These are phyloP conservation scores for Cottoperca gobio DNA, from an alignment of 2,797 vertebrate species.

Conservation along the genomic window DNA sequence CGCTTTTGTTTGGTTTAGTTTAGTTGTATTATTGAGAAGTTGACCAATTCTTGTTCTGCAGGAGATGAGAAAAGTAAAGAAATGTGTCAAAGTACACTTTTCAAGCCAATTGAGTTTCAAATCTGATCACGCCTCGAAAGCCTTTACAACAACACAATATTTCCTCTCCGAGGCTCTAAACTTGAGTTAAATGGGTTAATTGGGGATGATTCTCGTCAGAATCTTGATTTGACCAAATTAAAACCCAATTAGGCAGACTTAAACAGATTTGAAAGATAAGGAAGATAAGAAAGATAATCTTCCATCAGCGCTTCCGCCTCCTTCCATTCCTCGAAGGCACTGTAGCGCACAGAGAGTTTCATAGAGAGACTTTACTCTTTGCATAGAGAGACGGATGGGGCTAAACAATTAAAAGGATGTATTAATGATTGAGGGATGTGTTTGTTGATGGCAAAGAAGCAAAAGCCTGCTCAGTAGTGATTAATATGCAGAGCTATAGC, in stretches of 20 bases:
- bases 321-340: constrained; percentile 22
- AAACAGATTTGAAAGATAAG: constrained; percentile 60
- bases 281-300: constrained; percentile 59
- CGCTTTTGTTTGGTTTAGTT: background rate
- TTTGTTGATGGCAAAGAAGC: background rate
- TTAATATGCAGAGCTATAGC: background rate
- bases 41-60: background rate
- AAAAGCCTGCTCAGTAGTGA: background rate
- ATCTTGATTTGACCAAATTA: constrained; percentile 67
- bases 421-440: background rate
- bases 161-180: constrained; percentile 23
- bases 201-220: constrained; percentile 56
- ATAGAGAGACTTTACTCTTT: background rate
- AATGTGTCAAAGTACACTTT: constrained; percentile 1
- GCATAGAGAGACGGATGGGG: background rate
- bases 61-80: background rate
- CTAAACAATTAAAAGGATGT: background rate
- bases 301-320: background rate
- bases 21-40: background rate
- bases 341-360: background rate
- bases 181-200: constrained; percentile 55
- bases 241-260: constrained; percentile 64
- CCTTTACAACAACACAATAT: constrained; percentile 11
- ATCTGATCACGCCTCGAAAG: background rate
- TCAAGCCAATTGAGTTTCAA: constrained; percentile 11